A percentile compares a stretch with the other conserved stretches of the same genome.
Evolutionary conservation across 2,797 vertebrate genomes (phyloP).

Genomic region (Mico argentatus): DNA sequence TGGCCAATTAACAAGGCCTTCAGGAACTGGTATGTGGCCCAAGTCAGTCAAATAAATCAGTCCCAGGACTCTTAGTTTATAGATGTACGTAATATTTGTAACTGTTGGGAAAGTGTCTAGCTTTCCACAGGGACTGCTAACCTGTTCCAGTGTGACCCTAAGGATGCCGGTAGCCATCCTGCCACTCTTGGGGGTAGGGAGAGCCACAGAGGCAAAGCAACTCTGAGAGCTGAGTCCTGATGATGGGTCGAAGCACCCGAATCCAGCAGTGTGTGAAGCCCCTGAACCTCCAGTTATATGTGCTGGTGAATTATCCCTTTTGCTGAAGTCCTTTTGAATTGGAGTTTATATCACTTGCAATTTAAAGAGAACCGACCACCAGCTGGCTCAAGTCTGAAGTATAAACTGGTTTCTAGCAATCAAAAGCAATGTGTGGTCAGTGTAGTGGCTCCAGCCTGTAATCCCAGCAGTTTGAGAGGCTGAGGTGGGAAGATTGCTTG

Average conservation of each 20-base stretch:
- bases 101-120: neutral
- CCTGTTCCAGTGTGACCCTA: neutral
- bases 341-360: neutral
- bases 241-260: neutral
- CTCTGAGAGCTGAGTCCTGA: neutral
- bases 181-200: neutral
- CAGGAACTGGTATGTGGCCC: too few relatives aligned
- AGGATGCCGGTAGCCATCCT: neutral
- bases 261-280: neutral
- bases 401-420: neutral
- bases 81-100: neutral
- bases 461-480: neutral
- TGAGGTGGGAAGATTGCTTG: neutral
- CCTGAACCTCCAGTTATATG: neutral
- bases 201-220: neutral
- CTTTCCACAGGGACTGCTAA: neutral
- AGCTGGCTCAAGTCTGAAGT: neutral
- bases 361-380: neutral
- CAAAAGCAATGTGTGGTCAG: neutral
- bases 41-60: neutral
- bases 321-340: neutral
- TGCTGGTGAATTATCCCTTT: neutral
- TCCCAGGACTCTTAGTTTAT: neutral
- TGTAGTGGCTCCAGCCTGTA: neutral
- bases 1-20: neutral